A percentile compares a stretch with the other conserved stretches of the same genome.
Conservation (phyloP, 1,140 invertebrate species). For the Aleiodes sp. region DNA sequence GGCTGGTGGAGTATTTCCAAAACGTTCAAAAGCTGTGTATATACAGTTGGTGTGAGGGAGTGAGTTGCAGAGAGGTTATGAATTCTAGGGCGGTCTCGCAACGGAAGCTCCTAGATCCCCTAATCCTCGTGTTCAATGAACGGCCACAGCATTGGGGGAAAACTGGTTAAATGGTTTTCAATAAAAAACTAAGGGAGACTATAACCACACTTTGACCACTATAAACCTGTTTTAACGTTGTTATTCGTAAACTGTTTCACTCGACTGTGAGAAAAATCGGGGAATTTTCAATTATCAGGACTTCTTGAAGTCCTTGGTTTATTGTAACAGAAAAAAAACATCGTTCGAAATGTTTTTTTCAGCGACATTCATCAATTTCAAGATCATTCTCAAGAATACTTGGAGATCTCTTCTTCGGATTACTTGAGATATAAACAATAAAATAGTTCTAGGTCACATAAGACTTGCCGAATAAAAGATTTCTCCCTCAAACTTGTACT, state of each 20-base stretch:
- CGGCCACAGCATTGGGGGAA: background rate
- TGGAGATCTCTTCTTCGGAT: no score
- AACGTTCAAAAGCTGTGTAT: background rate
- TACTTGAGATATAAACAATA: background rate
- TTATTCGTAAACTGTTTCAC: slow-evolving; percentile 1
- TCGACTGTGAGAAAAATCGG: no score
- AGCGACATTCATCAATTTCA: no score
- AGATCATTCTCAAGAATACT: no score
- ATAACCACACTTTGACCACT: background rate
- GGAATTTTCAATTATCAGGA: no score
- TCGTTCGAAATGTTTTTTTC: background rate
- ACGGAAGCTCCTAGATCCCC: slow-evolving; percentile 17
- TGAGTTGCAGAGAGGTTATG: slow-evolving; percentile 4
- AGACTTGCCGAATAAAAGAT: background rate
- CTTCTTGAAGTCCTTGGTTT: no score
- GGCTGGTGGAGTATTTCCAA: background rate
- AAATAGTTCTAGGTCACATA: background rate
- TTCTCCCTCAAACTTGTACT: background rate
- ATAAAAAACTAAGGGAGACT: slow-evolving; percentile 21
- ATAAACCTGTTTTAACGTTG: background rate
- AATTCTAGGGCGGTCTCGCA: slow-evolving; percentile 26
- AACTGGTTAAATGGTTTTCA: slow-evolving; percentile 21
- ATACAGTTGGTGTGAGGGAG: background rate
- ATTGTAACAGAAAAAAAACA: background rate
- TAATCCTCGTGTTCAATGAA: slow-evolving; percentile 34